Conservation (phyloP, 2,797 vertebrate genomes). For the Phaenicophaeus curvirostris region DNA sequence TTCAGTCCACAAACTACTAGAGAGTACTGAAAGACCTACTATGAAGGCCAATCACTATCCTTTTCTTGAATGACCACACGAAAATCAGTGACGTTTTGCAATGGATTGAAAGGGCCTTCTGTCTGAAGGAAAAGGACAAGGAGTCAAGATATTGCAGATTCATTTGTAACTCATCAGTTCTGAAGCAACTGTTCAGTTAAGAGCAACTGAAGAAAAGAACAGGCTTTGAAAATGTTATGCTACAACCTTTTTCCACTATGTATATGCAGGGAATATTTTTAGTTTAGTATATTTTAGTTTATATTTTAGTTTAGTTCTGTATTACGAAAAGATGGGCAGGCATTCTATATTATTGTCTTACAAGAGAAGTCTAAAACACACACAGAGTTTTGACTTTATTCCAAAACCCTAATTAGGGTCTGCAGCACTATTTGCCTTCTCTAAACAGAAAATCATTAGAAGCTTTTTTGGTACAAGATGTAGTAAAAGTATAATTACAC, state of each 20-base stretch:
- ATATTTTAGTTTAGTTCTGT: constrained; percentile 23
- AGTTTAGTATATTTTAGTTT: too few species aligned
- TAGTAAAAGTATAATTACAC: neutral
- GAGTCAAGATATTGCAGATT: constrained; percentile 41
- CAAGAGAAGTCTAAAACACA: constrained; percentile 54
- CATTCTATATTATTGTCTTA: constrained; percentile 30
- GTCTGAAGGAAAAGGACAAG: constrained; percentile 50
- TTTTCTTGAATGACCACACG: constrained; percentile 51
- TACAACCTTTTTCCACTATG: neutral
- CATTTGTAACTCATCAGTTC: constrained; percentile 27
- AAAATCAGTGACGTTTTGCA: constrained; percentile 37
- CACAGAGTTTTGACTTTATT: constrained; percentile 50
- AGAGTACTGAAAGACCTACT: constrained; percentile 34
- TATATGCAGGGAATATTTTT: constrained; percentile 23
- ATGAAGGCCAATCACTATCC: constrained; percentile 16
- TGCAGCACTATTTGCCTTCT: constrained; percentile 29
- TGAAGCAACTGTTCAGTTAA: constrained; percentile 49
- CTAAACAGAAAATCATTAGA: constrained; percentile 59
- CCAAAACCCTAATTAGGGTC: constrained; percentile 57
- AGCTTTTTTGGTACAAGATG: neutral
- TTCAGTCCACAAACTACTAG: constrained; percentile 13
- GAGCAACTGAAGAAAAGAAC: constrained; percentile 34
- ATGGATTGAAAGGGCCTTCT: constrained; percentile 45
- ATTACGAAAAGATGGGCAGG: constrained; percentile 6
- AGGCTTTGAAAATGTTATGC: constrained; percentile 35